Base-by-base conservation (phyloP, 2,797 vertebrate genomes). In the Falco biarmicus region DNA sequence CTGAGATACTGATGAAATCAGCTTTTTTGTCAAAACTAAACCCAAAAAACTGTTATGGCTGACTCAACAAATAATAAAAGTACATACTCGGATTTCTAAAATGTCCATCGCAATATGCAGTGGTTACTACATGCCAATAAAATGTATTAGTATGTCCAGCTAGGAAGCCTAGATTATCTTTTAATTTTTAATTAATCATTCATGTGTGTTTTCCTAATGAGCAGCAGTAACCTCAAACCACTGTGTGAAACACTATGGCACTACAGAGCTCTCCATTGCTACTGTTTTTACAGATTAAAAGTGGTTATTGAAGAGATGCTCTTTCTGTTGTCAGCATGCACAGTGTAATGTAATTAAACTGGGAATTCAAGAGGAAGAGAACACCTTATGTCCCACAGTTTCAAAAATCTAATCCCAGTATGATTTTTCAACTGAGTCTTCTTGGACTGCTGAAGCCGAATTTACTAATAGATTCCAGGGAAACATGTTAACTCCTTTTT, bases 111-210 rank as follows among this genome's bases (percentile, higher is more conserved):
- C 80, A 79, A 83, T 95, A 89, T 77, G 77, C 88, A 92, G 66
- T 45, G 70, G 34, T 90, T 94, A 79, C 61, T 90, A 75, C 51
- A 73, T 1, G 31, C 73, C 83, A 93, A 79, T 41, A 92, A 84
- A 90, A 88, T 84, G 59, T 47, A 48, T 65, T 65, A 34, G 26
- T 84, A 34, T 82, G 19, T 87, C 90, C 56, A 96, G 37, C 81
- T 84, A 82, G 28, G 14, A 94, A 93, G 31, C 26, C 9, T 63
- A 80, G 37, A 77, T 56, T 76, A 5, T 73, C 66, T 79, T 87
- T 59, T 80, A 10, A 53, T 84, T 95, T 96, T 89, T 70, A 19
- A 39, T 90, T 84, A 94, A 92, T 93, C 96, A 80, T 93, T 89
- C 76, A 59, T 77, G 19, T 63, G 22, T 92, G 32, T 2, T 90